Conservation (phyloP, 2,113 vertebrate species). For the Barnardius zonarius region DNA sequence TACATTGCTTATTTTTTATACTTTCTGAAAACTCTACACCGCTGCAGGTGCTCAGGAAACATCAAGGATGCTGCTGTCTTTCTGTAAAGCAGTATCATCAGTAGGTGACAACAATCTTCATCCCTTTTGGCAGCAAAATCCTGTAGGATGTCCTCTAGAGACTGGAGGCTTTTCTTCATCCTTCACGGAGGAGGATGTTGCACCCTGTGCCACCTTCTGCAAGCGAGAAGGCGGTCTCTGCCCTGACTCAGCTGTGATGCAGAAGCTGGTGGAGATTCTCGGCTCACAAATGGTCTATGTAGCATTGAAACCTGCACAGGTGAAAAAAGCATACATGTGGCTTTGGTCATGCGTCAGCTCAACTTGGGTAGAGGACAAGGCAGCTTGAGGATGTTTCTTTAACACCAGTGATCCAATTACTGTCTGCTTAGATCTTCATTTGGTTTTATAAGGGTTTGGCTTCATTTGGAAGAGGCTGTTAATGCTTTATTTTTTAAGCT, state of each 20-base stretch:
- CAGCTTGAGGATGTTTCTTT: background rate
- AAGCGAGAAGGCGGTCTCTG: background rate
- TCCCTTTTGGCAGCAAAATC: background rate
- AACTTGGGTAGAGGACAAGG: background rate
- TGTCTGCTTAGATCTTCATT: background rate
- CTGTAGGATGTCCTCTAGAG: background rate
- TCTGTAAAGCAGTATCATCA: background rate
- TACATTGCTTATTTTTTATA: background rate
- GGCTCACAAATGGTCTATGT: background rate
- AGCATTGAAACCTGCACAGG: background rate
- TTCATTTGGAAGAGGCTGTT: background rate
- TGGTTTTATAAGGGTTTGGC: background rate
- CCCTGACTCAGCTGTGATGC: background rate
- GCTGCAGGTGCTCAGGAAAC: no score
- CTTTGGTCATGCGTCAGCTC: background rate
- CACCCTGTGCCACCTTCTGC: background rate
- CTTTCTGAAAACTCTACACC: background rate
- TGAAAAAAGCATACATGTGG: background rate
- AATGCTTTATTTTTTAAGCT: background rate
- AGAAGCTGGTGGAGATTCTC: background rate
- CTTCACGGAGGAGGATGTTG: background rate
- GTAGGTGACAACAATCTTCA: background rate
- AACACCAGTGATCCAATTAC: background rate
- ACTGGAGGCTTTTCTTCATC: background rate
- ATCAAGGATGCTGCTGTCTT: accelerated